Evolutionary conservation across 1,140 invertebrate species (phyloP), one percentile per base, ranked within the genome.

Genomic region (Chrysomallon squamiferum): DNA sequence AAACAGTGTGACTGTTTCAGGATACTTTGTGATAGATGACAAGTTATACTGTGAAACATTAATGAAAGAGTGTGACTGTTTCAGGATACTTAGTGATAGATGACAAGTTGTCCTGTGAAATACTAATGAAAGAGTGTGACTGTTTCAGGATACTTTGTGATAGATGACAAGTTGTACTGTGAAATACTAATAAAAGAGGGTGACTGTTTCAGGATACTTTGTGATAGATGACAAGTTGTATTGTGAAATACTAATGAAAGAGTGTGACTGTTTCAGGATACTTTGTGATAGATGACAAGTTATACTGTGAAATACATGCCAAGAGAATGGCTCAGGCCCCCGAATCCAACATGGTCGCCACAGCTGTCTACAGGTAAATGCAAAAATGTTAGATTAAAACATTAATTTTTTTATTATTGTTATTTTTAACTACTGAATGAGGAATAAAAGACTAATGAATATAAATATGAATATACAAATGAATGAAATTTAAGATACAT

Each of bases 241-340:
- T 85, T 98, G 95, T 87, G 96, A 98, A 84, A 92, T 95, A 72
- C 95, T n/a, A n/a, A n/a, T n/a, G n/a, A n/a, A n/a, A n/a, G n/a
- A n/a, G n/a, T n/a, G n/a, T n/a, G n/a, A n/a, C n/a, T n/a, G 62
- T 74, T 71, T 0, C 68, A 88, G 87, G 95, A 54, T 97, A 97
- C 84, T 97, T 95, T 88, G 96, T 95, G 83, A 92, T 97, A 80
- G 95, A 95, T 84, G 94, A 94, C 78, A 97, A 97, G 87, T 87
- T 98, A 59, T 98, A 97, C 85, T 98, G 95, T 87, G 96, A 98
- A 84, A 92, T 95, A 72, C 95, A 97, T 82, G 95, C 95, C 43
- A 94, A 72, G 59, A 65, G 71, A 22, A 65, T 68, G 20, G 71
- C 75, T 15, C 72, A 78, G 38, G 66, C 78, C 13, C 76, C 78